phyloP scores from a whole-genome alignment of 2,113 vertebrate genomes.

The Lepus europaeus region DNA sequence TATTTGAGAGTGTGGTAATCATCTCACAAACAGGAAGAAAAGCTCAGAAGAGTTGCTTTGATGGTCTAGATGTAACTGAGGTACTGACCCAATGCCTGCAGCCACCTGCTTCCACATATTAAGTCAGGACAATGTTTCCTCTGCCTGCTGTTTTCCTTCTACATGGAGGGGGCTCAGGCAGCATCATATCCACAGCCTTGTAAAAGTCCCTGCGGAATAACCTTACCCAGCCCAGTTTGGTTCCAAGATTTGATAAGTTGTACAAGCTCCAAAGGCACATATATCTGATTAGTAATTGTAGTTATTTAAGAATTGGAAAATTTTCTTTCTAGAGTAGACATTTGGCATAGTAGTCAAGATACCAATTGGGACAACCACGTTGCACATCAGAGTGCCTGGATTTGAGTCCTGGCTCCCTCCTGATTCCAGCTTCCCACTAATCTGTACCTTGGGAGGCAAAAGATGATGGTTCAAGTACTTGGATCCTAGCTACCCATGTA shows the following conservation, averaged over 20 bases:
- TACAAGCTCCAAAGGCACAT: not conserved
- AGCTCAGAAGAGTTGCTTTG: not conserved
- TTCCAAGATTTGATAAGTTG: not conserved
- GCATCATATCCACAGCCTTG: not conserved
- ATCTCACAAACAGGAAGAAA: constrained; percentile 6
- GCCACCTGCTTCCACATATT: not conserved
- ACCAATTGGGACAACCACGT: too few species aligned
- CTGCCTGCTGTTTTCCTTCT: not conserved
- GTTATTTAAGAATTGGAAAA: not conserved
- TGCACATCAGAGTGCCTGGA: too few species aligned
- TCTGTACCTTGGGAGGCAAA: too few species aligned
- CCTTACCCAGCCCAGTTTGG: not conserved
- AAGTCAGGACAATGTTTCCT: too few species aligned
- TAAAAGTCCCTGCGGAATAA: not conserved
- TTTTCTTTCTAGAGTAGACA: not conserved
- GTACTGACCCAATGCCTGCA: not conserved
- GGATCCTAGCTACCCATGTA: too few species aligned
- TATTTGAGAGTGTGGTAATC: not conserved
- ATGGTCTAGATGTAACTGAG: not conserved
- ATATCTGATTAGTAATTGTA: not conserved
- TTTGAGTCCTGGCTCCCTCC: too few species aligned
- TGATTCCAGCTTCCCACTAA: too few species aligned
- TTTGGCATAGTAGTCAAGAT: too few species aligned
- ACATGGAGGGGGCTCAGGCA: too few species aligned
- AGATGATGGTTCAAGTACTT: too few species aligned